phyloP scores from a whole-genome alignment of 2,113 vertebrate species.

The Corythornis cristatus region DNA sequence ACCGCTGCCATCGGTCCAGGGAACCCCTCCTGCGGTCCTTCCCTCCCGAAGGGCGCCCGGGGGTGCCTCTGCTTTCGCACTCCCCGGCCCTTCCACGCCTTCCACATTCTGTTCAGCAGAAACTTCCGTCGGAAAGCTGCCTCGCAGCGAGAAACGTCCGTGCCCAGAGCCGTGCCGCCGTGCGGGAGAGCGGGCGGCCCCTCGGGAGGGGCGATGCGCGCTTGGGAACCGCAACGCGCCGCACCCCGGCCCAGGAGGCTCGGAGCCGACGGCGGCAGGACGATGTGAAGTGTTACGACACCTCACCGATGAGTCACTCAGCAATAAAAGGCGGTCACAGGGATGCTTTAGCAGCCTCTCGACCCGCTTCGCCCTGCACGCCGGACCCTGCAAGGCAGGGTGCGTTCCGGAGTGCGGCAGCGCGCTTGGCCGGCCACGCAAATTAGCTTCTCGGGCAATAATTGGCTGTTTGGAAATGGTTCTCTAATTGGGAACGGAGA shows the following conservation, averaged over 20 bases:
- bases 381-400: background rate
- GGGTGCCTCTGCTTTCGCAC: background rate
- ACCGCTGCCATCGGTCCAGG: background rate
- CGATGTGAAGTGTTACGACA: background rate
- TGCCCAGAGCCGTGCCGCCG: background rate
- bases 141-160: rapidly evolving
- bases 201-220: background rate
- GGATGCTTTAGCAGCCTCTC: background rate
- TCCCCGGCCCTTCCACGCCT: background rate
- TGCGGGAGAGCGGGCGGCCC: background rate
- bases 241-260: background rate
- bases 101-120: background rate
- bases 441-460: slow-evolving; percentile 4
- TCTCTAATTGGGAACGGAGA: background rate
- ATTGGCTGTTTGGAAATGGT: background rate
- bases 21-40: background rate
- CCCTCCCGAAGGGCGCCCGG: background rate
- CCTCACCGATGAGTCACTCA: background rate
- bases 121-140: background rate
- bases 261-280: background rate
- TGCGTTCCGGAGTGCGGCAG: background rate
- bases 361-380: background rate
- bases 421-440: background rate
- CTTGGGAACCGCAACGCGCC: background rate
- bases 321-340: background rate